phyloP scores from a whole-genome alignment of 2,888 invertebrate genomes.

The Ectobius pallidus region DNA sequence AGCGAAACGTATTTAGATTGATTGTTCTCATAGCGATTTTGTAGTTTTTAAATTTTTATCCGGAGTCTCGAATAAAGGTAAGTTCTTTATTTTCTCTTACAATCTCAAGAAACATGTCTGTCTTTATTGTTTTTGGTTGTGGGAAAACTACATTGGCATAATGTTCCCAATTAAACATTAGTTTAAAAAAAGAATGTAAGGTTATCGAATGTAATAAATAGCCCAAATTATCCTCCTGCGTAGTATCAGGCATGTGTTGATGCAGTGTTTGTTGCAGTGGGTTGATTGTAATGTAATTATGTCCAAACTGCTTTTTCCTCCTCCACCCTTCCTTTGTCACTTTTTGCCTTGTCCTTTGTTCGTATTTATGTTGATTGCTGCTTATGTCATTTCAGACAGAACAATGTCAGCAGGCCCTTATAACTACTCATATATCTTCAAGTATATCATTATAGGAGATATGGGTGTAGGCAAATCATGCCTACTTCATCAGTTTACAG shows the following conservation, averaged over 20 bases:
- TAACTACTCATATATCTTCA: constrained; percentile 99
- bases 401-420: constrained; percentile 86
- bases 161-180: background rate
- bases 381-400: background rate
- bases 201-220: too few species aligned
- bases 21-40: background rate
- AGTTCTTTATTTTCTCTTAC: background rate
- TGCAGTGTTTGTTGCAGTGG: too few species aligned
- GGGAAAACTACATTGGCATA: constrained; percentile 2
- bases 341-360: too few species aligned
- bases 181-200: too few species aligned
- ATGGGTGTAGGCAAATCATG: constrained; percentile 99
- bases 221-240: too few species aligned
- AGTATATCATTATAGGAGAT: constrained; percentile 99
- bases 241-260: too few species aligned
- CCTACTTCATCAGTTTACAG: constrained; percentile 98
- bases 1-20: background rate
- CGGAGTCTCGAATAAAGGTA: background rate
- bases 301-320: too few species aligned
- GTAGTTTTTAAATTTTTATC: background rate
- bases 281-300: too few species aligned
- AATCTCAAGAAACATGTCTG: background rate
- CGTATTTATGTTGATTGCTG: too few species aligned
- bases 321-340: too few species aligned
- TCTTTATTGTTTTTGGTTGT: constrained; percentile 14